Evolutionary conservation across 2,888 invertebrate genomes (phyloP).

Genomic region (Salticus scenicus): DNA sequence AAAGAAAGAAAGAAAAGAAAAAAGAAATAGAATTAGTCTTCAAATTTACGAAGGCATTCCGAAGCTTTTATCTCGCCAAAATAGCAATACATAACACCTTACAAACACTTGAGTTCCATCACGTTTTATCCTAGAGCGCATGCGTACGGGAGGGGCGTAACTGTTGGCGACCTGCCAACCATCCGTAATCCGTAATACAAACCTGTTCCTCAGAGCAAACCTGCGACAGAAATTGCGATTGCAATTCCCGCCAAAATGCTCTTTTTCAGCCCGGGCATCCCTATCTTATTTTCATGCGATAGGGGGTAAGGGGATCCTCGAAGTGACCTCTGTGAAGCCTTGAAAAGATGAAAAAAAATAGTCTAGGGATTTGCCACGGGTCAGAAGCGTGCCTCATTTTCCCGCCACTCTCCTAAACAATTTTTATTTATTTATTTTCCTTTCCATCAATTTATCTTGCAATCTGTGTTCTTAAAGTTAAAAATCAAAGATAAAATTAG

Average conservation of each 20-base stretch:
- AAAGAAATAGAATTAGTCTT: too few relatives aligned
- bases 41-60: too few relatives aligned
- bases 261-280: conserved; percentile 50
- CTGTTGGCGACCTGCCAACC: conserved; percentile 22
- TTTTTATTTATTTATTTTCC: too few relatives aligned
- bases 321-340: conserved; percentile 60
- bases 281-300: conserved; percentile 27
- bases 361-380: conserved; percentile 37
- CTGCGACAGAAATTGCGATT: conserved; percentile 2
- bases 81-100: neutral
- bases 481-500: too few relatives aligned
- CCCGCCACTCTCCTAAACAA: conserved; percentile 21
- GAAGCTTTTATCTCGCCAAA: conserved; percentile 4
- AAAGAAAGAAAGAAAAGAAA: too few relatives aligned
- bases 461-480: too few relatives aligned
- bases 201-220: conserved; percentile 43
- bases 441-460: too few relatives aligned
- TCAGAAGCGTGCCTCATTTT: conserved; percentile 59
- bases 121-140: conserved; percentile 26
- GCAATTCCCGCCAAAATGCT: conserved; percentile 57
- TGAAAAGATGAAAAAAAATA: conserved; percentile 46
- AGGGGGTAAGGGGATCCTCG: conserved; percentile 30
- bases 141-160: conserved; percentile 63
- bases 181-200: conserved; percentile 25
- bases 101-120: neutral